A percentile compares a stretch with the other conserved stretches of the same genome.
Conservation (phyloP, 2,113 vertebrate species). For the Ptyas mucosa region DNA sequence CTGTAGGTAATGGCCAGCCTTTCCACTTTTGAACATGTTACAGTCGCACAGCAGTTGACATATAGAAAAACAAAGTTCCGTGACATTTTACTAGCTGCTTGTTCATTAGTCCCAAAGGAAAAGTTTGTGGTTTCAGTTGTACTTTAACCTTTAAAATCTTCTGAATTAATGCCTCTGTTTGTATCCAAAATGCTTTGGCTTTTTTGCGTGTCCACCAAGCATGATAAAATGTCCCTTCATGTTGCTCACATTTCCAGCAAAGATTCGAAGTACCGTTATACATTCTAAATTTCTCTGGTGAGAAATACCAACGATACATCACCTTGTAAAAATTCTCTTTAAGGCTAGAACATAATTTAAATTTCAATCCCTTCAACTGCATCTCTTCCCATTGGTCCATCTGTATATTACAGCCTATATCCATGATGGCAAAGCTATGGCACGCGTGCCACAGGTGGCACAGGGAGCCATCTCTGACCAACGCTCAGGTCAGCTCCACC, state of each 20-base stretch:
- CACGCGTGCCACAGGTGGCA: too few species aligned
- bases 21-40: not conserved
- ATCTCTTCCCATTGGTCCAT: not conserved
- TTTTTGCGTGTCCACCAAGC: not conserved
- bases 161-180: not conserved
- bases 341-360: not conserved
- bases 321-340: not conserved
- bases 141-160: not conserved
- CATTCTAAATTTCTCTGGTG: not conserved
- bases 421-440: too few species aligned
- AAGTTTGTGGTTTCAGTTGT: not conserved
- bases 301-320: not conserved
- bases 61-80: not conserved
- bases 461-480: too few species aligned
- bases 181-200: not conserved
- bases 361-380: not conserved
- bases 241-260: not conserved
- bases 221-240: not conserved
- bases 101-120: not conserved
- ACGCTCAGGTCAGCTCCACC: too few species aligned
- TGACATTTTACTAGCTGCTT: not conserved
- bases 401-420: not conserved
- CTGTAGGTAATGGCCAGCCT: not conserved
- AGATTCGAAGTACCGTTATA: not conserved
- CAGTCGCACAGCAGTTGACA: not conserved